Conservation (phyloP, 2,113 vertebrate species). For the Procavia capensis region DNA sequence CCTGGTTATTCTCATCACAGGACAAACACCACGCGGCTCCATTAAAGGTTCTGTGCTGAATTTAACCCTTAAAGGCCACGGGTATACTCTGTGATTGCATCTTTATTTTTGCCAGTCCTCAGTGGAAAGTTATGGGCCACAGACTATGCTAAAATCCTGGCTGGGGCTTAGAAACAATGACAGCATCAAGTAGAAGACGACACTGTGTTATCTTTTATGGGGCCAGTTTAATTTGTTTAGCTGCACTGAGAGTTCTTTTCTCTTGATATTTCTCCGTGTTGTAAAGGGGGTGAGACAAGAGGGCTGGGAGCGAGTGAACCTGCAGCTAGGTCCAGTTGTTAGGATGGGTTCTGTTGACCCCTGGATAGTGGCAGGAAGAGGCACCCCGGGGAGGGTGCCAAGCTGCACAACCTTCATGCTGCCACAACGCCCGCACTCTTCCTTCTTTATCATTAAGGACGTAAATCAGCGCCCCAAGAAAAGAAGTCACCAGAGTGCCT, state of each 20-base stretch:
- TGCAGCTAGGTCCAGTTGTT: not conserved
- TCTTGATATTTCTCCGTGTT: not conserved
- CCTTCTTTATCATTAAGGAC: not conserved
- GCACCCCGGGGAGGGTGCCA: not conserved
- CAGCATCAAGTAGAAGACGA: not conserved
- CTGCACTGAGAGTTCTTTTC: not conserved
- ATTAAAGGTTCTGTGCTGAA: not conserved
- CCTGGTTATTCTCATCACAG: not conserved
- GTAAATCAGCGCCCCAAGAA: not conserved
- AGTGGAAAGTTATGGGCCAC: not conserved
- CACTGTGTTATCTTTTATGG: not conserved
- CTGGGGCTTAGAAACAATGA: not conserved
- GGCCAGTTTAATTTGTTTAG: slow-evolving; percentile 1
- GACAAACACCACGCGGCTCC: rapidly evolving
- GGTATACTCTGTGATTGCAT: not conserved
- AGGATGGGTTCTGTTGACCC: not conserved
- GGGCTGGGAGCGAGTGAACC: not conserved
- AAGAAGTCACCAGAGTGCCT: not conserved
- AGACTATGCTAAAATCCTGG: not conserved
- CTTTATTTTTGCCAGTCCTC: not conserved
- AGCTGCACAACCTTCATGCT: not conserved
- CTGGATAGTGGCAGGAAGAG: not conserved
- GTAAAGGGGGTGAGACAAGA: not conserved
- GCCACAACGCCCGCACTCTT: too few species aligned
- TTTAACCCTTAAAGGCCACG: not conserved